Conservation (phyloP, 2,113 vertebrate species). For the Raphicerus campestris region DNA sequence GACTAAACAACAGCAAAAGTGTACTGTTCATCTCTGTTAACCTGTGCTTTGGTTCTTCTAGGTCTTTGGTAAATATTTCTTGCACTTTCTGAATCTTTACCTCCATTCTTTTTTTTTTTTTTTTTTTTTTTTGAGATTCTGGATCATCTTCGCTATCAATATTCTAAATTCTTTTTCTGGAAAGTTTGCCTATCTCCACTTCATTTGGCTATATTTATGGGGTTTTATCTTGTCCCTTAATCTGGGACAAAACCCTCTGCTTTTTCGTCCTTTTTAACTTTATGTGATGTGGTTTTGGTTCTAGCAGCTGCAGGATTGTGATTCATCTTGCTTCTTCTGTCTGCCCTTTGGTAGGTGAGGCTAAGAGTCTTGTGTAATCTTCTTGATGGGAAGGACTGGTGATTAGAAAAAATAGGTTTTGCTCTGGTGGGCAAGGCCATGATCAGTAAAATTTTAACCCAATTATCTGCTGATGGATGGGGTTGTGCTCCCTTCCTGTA, state of each 20-base stretch:
- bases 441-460: not conserved
- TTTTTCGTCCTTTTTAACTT: not conserved
- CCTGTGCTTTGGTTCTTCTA: not conserved
- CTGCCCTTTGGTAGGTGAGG: not conserved
- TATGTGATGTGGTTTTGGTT: not conserved
- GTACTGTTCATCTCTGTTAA: not conserved
- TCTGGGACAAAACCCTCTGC: not conserved
- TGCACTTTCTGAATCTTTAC: not conserved
- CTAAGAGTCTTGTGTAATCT: not conserved
- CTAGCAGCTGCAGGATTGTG: not conserved
- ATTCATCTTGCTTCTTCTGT: not conserved
- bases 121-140: accelerated
- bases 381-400: not conserved
- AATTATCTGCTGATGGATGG: not conserved
- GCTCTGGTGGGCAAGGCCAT: not conserved
- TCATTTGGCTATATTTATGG: not conserved
- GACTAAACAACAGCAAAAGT: not conserved
- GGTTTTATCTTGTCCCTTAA: not conserved
- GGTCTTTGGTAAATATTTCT: not conserved
- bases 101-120: not conserved
- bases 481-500: not conserved
- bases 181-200: not conserved
- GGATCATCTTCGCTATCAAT: not conserved
- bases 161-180: not conserved
- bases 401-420: not conserved